These are phyloP conservation scores for Liparis tanakae DNA, from an alignment of 2,797 vertebrate species.

Conservation along the genomic window DNA sequence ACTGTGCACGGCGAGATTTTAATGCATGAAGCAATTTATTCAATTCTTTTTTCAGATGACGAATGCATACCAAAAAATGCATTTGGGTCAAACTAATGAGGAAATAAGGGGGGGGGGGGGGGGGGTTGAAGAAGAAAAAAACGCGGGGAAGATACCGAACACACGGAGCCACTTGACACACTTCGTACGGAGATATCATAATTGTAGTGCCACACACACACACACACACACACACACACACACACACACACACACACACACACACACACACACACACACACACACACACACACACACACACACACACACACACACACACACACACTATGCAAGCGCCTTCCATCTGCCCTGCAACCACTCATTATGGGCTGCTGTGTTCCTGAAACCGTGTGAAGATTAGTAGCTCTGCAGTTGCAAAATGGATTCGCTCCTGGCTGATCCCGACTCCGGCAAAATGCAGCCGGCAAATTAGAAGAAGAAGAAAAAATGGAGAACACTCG, in stretches of 20 bases:
- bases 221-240: slow-evolving; percentile 6
- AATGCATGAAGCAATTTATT: not conserved
- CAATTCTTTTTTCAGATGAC: not conserved
- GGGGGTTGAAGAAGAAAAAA: not conserved
- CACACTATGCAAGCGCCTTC: slow-evolving; percentile 16
- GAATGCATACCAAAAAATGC: not conserved
- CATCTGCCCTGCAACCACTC: slow-evolving; percentile 47
- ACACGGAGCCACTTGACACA: slow-evolving; percentile 24
- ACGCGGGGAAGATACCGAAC: slow-evolving; percentile 1
- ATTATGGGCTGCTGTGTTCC: slow-evolving; percentile 37
- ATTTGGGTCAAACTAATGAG: slow-evolving; percentile 19
- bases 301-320: slow-evolving; percentile 3
- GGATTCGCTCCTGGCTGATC: slow-evolving; percentile 39
- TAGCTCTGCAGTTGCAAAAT: slow-evolving; percentile 38
- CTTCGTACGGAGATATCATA: slow-evolving; percentile 8
- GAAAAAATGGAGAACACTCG: slow-evolving; percentile 16
- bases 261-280: slow-evolving; percentile 29
- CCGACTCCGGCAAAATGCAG: slow-evolving; percentile 29
- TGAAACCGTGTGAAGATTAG: slow-evolving; percentile 44
- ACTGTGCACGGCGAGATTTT: not conserved
- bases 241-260: slow-evolving; percentile 23
- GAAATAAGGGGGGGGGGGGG: too few species aligned
- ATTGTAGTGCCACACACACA: slow-evolving; percentile 29
- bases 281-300: slow-evolving; percentile 24
- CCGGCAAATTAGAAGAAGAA: slow-evolving; percentile 14